Evolutionary conservation across 2,797 vertebrate species (phyloP), one percentile per base, ranked within the genome.

Genomic region (Salmo trutta): DNA sequence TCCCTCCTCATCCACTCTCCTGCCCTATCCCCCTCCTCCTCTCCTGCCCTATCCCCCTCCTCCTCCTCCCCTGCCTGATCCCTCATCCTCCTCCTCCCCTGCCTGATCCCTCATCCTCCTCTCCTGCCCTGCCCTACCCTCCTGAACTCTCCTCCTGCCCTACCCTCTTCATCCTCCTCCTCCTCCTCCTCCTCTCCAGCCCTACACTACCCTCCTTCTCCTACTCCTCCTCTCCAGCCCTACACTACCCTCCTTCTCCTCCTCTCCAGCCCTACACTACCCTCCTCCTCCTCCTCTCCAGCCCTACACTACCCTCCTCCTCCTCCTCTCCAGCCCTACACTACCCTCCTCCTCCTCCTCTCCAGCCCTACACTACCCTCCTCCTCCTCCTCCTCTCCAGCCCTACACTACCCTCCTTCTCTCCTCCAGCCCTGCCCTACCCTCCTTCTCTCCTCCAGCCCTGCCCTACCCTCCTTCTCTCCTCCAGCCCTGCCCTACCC

Each of bases 61-160:
- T 47, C 51, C 29, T 52, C 5, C 33, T 6, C 33, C 5, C 5
- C 33, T 3, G 29, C 29, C 3, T 3, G 2, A 3, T 1, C 33
- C 33, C 33, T 36, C 33, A 5, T 36, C 33, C 5, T 36, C 33
- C 33, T 6, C 29, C 33, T 5, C 33, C 3, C 31, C 31, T 31
- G n/a, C n/a, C n/a, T n/a, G n/a, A n/a, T n/a, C n/a, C 6, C 51
- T 24, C 62, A 33, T 31, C n/a, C 27, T 17, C 15, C 21, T 41
- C 47, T 41, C 51, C 75, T 12, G 16, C 29, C 29, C 36, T 71
- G 14, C 33, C 15, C 29, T 31, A 81, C 78, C 85, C 81, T 83
- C 73, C 76, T 79, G n/a, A n/a, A 71, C 4, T 5, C 33, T 5
- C 5, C 5, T 29, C 27, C 27, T 1, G 27, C 27, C 27, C 27